phyloP scores from a whole-genome alignment of 2,797 vertebrate species.

The Rhabdophis nuchalis region DNA sequence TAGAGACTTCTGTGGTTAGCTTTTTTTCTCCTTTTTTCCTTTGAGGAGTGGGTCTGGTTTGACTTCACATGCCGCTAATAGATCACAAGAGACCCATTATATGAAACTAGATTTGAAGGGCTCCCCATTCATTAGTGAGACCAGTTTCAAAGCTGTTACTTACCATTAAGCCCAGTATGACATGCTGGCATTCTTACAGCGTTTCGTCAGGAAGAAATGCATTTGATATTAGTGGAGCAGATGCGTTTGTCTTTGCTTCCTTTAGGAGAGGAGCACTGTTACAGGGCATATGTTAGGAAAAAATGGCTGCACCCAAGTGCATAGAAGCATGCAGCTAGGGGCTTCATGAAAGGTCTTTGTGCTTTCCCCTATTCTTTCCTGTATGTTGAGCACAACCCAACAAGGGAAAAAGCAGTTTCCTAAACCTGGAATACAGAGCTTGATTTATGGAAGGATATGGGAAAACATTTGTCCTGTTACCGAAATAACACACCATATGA shows the following conservation, averaged over 20 bases:
- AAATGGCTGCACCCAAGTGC: neutral
- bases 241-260: neutral
- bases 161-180: neutral
- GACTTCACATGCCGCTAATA: neutral
- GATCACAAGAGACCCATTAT: neutral
- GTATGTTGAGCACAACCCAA: neutral
- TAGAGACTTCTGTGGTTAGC: neutral
- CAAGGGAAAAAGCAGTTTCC: neutral
- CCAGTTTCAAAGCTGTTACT: neutral
- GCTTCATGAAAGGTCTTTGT: neutral
- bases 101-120: neutral
- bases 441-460: neutral
- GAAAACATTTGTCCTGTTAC: neutral
- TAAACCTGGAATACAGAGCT: neutral
- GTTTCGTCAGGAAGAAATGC: neutral
- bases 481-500: neutral
- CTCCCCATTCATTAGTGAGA: neutral
- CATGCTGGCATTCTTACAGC: neutral
- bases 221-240: neutral
- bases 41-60: neutral
- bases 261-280: neutral
- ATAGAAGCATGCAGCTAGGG: neutral
- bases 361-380: neutral
- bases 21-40: neutral
- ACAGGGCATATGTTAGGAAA: neutral